Evolutionary conservation across 92 coral and sea anemone species (phyloP).

Genomic region (Heteractis magnifica): DNA sequence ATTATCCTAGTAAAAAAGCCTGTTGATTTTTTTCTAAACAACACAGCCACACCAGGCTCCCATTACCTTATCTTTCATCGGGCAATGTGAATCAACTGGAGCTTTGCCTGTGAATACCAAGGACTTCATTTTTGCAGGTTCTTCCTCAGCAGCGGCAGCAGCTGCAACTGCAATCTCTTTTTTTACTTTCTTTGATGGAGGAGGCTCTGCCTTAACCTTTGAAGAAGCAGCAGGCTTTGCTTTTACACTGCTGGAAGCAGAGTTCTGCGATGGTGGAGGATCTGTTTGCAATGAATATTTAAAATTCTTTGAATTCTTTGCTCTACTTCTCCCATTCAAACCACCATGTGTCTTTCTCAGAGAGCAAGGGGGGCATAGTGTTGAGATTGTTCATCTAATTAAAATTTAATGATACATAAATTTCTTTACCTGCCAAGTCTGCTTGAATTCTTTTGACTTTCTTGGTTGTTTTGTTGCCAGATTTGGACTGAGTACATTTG

Average conservation of each 20-base stretch:
- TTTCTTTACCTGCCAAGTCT: slow-evolving; percentile 50
- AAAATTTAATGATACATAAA: background rate
- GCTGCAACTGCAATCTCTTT: background rate
- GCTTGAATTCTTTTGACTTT: slow-evolving; percentile 63
- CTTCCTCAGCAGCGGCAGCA: background rate
- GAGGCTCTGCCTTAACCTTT: slow-evolving; percentile 13
- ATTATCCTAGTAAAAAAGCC: too few relatives aligned
- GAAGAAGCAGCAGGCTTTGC: slow-evolving; percentile 9
- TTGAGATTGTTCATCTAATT: too few relatives aligned
- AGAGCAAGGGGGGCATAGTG: too few relatives aligned
- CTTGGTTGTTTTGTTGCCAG: slow-evolving; percentile 48
- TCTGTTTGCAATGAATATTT: background rate
- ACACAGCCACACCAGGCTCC: background rate
- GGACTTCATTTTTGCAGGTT: slow-evolving; percentile 67
- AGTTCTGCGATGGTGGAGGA: slow-evolving; percentile 24
- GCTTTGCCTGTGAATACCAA: slow-evolving; percentile 90
- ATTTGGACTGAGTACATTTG: slow-evolving; percentile 60
- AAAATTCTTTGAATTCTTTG: background rate
- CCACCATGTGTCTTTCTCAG: too few relatives aligned
- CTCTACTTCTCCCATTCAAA: too few relatives aligned
- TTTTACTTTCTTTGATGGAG: slow-evolving; percentile 16
- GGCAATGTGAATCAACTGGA: slow-evolving; percentile 84
- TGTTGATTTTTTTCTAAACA: background rate
- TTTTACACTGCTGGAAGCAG: slow-evolving; percentile 1
- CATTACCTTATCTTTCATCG: slow-evolving; percentile 72